Evolutionary conservation across 2,888 invertebrate genomes (phyloP), one percentile per base, ranked within the genome.

Genomic region (Drosophila mulleri): DNA sequence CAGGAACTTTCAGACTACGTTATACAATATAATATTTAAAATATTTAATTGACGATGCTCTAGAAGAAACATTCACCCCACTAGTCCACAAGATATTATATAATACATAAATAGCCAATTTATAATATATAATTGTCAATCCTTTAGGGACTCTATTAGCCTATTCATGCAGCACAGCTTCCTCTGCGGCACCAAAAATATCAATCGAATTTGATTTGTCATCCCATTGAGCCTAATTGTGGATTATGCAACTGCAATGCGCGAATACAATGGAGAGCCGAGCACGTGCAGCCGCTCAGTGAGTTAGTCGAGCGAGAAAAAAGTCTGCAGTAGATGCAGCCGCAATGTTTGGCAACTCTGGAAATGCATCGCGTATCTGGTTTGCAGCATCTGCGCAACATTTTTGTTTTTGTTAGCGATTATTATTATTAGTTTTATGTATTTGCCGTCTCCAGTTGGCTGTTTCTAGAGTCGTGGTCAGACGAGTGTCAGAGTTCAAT

Each of bases 281-380:
- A 85, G 83, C 84, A 84, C 84, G 87, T 84, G 84, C 87, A 84
- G 84, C 79, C 82, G 81, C 83, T 87, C 81, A 81, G 89, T 72
- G 71, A 72, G 32, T n/a, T 47, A 58, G 52, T 45, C 20, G 18
- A 66, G 48, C 32, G 16, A 63, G 29, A 5, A 16, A 29, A 3
- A 45, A 57, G 47, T 42, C 52, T 64, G 54, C 50, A 41, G 53
- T 66, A 44, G 65, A 72, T 75, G 70, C 72, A 67, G 66, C 65
- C 48, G 67, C 35, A 62, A 53, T 48, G 48, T 78, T 80, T 56
- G 76, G 74, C 65, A 85, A 82, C 77, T 64, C 70, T 64, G 67
- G 64, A 58, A 82, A 61, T 70, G 85, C 57, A 84, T 73, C 75
- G 69, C 57, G 56, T 82, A 86, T 89, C 89, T 72, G 60, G 74